Percentiles rank a stretch among this genome's conserved stretches.
Conservation (phyloP, 2,888 invertebrate species). For the Elegia similella region DNA sequence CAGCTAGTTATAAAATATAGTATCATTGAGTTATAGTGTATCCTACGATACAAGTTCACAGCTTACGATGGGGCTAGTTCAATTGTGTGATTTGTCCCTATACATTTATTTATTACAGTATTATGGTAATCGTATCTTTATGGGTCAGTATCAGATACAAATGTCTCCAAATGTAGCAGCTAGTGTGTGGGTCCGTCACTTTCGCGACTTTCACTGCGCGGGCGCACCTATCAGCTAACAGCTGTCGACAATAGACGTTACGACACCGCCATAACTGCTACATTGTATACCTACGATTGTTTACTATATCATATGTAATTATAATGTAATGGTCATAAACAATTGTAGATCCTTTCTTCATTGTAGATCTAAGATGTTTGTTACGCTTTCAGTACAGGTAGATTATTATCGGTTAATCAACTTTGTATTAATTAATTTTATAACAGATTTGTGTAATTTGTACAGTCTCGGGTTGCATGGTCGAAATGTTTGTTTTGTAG, state of each 20-base stretch:
- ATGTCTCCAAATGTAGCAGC: not conserved
- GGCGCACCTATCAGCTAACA: slow-evolving; percentile 13
- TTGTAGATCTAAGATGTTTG: not conserved
- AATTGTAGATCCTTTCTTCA: not conserved
- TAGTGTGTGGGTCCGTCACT: slow-evolving; percentile 16
- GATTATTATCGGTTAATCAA: not conserved
- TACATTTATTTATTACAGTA: no score
- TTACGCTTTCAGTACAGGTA: slow-evolving; percentile 2
- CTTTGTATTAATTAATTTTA: no score
- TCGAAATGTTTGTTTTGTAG: no score
- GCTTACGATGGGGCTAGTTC: no score
- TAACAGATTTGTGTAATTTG: no score
- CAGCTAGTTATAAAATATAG: no score
- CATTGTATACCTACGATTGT: slow-evolving; percentile 8
- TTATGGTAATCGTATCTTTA: not conserved
- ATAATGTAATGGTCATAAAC: slow-evolving; percentile 3
- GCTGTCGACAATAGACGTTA: slow-evolving; percentile 10
- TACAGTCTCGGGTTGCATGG: no score
- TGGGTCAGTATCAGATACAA: not conserved
- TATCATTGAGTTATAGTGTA: no score
- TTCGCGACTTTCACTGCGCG: slow-evolving; percentile 17
- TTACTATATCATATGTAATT: slow-evolving; percentile 1
- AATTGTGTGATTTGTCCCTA: no score
- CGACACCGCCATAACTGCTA: slow-evolving; percentile 13
- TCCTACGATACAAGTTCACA: no score